Evolutionary conservation across 2,888 invertebrate genomes (phyloP).

Genomic region (Frankliniella fusca): DNA sequence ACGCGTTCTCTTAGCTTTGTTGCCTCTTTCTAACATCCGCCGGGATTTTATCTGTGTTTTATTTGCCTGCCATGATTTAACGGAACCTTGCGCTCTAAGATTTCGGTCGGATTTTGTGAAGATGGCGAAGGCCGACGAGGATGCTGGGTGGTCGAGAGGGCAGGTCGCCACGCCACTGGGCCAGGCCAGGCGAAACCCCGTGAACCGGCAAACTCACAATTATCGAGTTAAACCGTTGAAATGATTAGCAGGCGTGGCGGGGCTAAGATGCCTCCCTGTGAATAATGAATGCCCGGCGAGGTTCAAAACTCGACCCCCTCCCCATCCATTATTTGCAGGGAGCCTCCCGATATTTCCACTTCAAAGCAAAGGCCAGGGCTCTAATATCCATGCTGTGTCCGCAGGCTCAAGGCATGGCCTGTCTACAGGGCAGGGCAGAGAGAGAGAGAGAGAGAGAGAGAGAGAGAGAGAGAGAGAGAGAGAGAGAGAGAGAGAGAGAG

Average conservation of each 20-base stretch:
- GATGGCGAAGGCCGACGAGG: no score
- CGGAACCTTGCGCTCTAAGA: no score
- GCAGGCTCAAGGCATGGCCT: background rate
- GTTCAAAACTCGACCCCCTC: background rate
- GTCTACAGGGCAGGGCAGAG: background rate
- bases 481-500: no score
- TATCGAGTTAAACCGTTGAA: slow-evolving; percentile 4
- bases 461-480: no score
- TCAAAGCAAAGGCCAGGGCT: background rate
- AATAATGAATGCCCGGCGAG: background rate
- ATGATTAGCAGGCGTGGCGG: background rate
- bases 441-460: background rate
- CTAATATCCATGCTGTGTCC: slow-evolving; percentile 20
- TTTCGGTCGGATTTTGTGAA: no score
- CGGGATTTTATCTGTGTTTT: no score
- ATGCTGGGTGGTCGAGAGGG: background rate
- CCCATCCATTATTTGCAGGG: slow-evolving; percentile 15
- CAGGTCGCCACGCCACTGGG: background rate
- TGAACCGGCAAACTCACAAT: background rate
- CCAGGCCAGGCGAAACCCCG: background rate
- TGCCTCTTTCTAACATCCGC: no score
- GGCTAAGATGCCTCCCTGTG: background rate
- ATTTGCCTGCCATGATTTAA: no score
- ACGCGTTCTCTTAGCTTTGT: no score
- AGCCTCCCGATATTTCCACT: slow-evolving; percentile 11